Evolutionary conservation across 2,888 invertebrate species (phyloP).

Genomic region (Pandemis heparana): DNA sequence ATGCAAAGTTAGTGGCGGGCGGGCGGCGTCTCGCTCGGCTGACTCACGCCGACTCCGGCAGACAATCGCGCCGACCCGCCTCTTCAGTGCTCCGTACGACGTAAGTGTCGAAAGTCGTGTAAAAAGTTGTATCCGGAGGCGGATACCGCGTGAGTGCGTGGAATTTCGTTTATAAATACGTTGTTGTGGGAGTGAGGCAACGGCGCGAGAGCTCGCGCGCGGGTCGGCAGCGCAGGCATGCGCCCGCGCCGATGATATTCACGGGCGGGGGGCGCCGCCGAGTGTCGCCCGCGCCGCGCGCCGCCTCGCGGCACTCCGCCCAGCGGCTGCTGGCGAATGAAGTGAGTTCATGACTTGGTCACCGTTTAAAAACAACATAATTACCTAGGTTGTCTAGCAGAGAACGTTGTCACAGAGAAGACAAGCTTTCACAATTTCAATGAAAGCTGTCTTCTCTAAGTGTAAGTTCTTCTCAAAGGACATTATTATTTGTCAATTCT

Average conservation of each 20-base stretch:
- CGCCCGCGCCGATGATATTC: conserved; percentile 81
- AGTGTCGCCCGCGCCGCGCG: conserved; percentile 74
- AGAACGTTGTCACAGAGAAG: not conserved
- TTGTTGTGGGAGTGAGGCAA: conserved; percentile 56
- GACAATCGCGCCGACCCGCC: conserved; percentile 72
- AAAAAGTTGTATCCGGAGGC: conserved; percentile 83
- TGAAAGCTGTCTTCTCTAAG: not conserved
- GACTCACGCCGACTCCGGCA: conserved; percentile 74
- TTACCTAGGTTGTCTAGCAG: conserved; percentile 4
- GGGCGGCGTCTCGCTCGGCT: conserved; percentile 60
- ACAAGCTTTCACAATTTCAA: not conserved
- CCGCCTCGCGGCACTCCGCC: conserved; percentile 60
- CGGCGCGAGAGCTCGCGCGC: conserved; percentile 50
- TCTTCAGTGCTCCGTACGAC: conserved; percentile 82
- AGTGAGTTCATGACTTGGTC: conserved; percentile 59
- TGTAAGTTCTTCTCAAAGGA: no score
- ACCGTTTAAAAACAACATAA: conserved; percentile 22
- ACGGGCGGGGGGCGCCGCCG: conserved; percentile 84
- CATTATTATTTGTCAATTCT: no score
- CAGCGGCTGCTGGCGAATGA: conserved; percentile 66
- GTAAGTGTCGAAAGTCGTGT: conserved; percentile 85
- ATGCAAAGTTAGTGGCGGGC: conserved; percentile 56
- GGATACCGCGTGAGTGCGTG: conserved; percentile 68
- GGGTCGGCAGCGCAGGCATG: conserved; percentile 57
- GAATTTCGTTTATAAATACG: conserved; percentile 84